A percentile compares a stretch with the other conserved stretches of the same genome.
phyloP scores from a whole-genome alignment of 1,140 invertebrate genomes.

The Penaeus indicus region DNA sequence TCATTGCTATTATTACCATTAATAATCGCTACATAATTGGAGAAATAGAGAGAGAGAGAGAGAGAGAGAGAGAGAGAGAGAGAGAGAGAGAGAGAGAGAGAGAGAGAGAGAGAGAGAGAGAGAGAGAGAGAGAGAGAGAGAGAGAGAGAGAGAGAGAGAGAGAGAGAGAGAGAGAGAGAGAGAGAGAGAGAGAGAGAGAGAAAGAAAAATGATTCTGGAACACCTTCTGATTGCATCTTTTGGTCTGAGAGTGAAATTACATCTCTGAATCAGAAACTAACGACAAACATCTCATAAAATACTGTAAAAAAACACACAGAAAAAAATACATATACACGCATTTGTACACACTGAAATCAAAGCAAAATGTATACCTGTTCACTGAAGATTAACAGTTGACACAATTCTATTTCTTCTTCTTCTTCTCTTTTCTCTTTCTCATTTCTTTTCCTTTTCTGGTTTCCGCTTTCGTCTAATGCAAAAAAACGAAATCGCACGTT shows the following conservation, averaged over 20 bases:
- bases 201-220: not conserved
- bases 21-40: too few relatives aligned
- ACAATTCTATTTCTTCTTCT: not conserved
- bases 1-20: too few relatives aligned
- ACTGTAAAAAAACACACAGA: too few relatives aligned
- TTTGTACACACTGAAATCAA: too few relatives aligned
- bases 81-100: not conserved
- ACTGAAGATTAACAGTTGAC: not conserved
- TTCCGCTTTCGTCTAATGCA: not conserved
- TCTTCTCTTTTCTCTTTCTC: not conserved
- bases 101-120: not conserved
- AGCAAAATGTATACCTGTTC: too few relatives aligned
- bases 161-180: not conserved
- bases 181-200: not conserved
- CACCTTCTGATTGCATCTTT: too few relatives aligned
- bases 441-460: not conserved
- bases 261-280: not conserved
- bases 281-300: too few relatives aligned
- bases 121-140: slow-evolving; percentile 5
- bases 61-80: slow-evolving; percentile 18
- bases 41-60: not conserved
- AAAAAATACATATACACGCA: too few relatives aligned
- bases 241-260: not conserved
- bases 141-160: not conserved
- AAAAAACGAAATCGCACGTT: not conserved